Evolutionary conservation across 2,888 invertebrate genomes (phyloP), one percentile per base, ranked within the genome.

Genomic region (Hydroisotoma schaefferi): DNA sequence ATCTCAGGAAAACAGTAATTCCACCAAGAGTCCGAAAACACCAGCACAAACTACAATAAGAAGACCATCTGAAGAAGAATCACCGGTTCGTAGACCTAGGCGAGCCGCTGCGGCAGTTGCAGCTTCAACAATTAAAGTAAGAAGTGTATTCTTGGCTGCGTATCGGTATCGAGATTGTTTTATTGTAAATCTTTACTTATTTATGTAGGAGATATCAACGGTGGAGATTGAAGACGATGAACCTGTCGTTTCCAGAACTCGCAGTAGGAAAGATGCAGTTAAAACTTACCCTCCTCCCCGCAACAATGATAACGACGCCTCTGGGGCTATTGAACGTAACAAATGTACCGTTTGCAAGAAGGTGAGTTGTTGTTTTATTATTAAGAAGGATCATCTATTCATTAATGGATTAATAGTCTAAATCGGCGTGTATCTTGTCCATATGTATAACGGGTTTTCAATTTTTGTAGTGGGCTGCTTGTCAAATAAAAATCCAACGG

Each of bases 101-200:
- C 46, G 72, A 54, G 66, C 67, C 20, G 72, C 72, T 18, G 71
- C 71, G 10, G 55, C 54, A n/a, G 65, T 61, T 22, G 72, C 72
- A 6, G 69, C 69, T 1, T 64, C 62, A 57, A 69, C 68, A 2
- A 72, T 72, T 25, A 61, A 64, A 59, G 72, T 72, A 62, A 49
- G 51, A 18, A n/a, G 12, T 12, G 33, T n/a, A n/a, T n/a, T n/a
- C n/a, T n/a, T n/a, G n/a, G n/a, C n/a, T n/a, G n/a, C n/a, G n/a
- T n/a, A n/a, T n/a, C n/a, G n/a, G n/a, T 6, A 23, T 44, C 2
- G 4, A 4, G 40, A 4, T 54, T 6, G n/a, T 20, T 27, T 40
- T 40, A 8, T 29, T 5, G 10, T 10, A 52, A 10, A 8, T 29
- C 8, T 20, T 10, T 29, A 27, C n/a, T 40, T 54, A 40, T 26